Percentiles rank a stretch among this genome's conserved stretches.
Evolutionary conservation across 2,113 vertebrate species (phyloP).

Genomic region (Pterocles gutturalis): DNA sequence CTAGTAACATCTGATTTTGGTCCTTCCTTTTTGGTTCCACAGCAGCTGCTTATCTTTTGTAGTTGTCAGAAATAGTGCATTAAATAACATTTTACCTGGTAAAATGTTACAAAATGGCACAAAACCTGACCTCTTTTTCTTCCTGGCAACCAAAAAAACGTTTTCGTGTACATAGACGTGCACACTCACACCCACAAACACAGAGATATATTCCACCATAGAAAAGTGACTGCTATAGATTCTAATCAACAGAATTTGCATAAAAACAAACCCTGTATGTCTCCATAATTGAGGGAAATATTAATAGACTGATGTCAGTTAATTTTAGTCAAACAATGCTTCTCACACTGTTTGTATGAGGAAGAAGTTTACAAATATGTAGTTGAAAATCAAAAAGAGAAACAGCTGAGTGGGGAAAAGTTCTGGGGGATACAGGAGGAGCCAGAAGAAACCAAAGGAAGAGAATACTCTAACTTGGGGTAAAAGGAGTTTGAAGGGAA

Average conservation of each 20-base stretch:
- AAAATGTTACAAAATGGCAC: background rate
- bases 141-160: background rate
- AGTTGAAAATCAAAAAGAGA: background rate
- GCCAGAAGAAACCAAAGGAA: background rate
- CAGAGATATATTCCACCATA: background rate
- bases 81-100: background rate
- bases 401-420: fast-evolving
- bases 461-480: background rate
- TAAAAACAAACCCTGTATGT: background rate
- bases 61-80: background rate
- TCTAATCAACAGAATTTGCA: background rate
- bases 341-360: background rate
- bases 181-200: background rate
- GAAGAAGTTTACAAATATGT: background rate
- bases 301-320: background rate
- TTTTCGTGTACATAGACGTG: background rate
- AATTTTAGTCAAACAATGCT: background rate
- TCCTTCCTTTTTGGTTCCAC: background rate
- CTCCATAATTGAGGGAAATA: background rate
- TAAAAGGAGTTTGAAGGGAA: background rate
- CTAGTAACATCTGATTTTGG: background rate
- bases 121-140: background rate
- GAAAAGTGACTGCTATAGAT: background rate
- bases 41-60: background rate
- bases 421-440: background rate